Conservation (phyloP, 2,888 invertebrate genomes). For the Ferrisia virgata region DNA sequence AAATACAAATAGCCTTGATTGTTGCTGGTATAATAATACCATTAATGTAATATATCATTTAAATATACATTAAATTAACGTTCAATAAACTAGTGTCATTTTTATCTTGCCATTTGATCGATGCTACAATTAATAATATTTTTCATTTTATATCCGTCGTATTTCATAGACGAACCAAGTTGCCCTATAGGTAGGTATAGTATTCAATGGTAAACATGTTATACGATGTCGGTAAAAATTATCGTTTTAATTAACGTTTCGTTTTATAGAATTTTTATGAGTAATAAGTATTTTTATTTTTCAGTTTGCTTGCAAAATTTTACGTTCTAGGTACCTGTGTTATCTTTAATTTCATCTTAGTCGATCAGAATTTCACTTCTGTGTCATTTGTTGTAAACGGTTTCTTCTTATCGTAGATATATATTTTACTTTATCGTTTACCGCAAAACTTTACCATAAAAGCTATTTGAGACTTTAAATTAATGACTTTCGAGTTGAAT, state of each 20-base stretch:
- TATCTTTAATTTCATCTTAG: no score
- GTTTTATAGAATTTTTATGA: neutral
- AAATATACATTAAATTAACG: neutral
- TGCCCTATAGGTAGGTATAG: no score
- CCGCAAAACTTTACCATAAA: no score
- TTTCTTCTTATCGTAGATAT: no score
- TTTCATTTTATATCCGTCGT: neutral
- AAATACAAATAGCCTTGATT: neutral
- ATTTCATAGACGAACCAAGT: neutral
- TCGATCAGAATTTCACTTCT: no score
- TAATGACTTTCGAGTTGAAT: no score
- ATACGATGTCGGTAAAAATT: neutral
- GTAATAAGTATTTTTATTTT: neutral
- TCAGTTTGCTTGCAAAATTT: neutral
- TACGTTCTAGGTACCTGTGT: no score
- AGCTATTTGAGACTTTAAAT: no score
- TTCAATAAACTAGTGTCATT: neutral
- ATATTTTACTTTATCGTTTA: no score
- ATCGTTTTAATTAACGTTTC: neutral
- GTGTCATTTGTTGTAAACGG: no score
- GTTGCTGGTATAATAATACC: neutral
- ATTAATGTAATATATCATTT: neutral
- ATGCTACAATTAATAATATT: neutral
- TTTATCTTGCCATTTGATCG: neutral
- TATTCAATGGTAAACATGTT: neutral